phyloP scores from a whole-genome alignment of 2,888 invertebrate genomes.

The Aphidoletes aphidimyza region DNA sequence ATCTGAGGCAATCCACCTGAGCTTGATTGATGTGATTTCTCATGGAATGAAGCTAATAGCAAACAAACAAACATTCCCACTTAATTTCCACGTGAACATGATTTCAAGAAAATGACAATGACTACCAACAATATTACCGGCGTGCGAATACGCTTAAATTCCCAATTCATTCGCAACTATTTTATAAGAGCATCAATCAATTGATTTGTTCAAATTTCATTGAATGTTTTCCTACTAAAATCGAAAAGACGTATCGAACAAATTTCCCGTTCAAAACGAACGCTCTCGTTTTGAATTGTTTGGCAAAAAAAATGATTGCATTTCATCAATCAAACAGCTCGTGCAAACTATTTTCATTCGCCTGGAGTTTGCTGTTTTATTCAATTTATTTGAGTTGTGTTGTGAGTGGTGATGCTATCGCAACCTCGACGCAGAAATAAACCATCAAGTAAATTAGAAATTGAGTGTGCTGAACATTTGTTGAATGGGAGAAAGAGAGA shows the following conservation, averaged over 20 bases:
- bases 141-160: not conserved
- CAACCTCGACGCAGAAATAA: not conserved
- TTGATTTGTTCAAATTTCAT: not conserved
- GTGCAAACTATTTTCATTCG: slow-evolving; percentile 32
- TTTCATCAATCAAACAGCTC: slow-evolving; percentile 1
- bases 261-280: not conserved
- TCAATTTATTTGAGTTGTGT: slow-evolving; percentile 17
- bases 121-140: too few relatives aligned
- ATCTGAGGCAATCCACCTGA: not conserved
- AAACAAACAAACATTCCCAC: too few relatives aligned
- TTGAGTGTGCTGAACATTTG: not conserved
- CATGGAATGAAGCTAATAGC: not conserved
- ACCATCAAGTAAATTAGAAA: slow-evolving; percentile 47
- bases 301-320: slow-evolving; percentile 16
- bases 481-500: not conserved
- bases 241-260: not conserved
- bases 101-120: too few relatives aligned
- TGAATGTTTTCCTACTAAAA: not conserved
- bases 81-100: too few relatives aligned
- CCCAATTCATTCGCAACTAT: not conserved
- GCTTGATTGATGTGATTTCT: not conserved
- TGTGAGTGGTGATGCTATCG: not conserved
- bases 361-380: not conserved
- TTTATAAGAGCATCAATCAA: not conserved
- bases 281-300: not conserved